Evolutionary conservation across 1,140 invertebrate species (phyloP).

Genomic region (Ceratina calcarata): DNA sequence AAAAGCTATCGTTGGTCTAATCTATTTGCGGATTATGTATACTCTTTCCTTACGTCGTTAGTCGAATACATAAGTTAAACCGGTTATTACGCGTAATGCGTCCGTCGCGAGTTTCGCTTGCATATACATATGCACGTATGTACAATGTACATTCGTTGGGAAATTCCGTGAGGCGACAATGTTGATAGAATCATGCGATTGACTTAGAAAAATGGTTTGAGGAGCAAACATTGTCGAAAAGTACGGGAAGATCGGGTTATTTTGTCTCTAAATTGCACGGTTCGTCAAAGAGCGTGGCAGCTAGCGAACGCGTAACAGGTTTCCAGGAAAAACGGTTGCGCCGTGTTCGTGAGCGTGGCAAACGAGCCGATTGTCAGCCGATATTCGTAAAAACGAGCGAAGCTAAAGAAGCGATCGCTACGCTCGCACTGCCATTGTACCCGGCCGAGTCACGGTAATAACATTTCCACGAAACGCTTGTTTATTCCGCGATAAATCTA

Average conservation of each 20-base stretch:
- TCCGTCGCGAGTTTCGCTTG: background rate
- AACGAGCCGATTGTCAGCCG: slow-evolving; percentile 20
- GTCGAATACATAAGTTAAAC: slow-evolving; percentile 17
- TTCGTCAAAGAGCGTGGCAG: background rate
- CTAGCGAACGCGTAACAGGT: slow-evolving; percentile 16
- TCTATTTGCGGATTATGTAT: slow-evolving; percentile 7
- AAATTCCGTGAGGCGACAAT: too few relatives aligned
- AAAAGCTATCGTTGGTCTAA: background rate
- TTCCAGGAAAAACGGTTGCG: slow-evolving; percentile 16
- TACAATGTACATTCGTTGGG: too few relatives aligned
- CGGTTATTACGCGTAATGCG: slow-evolving; percentile 18
- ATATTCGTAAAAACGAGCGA: slow-evolving; percentile 27
- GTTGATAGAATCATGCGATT: background rate
- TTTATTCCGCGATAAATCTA: slow-evolving; percentile 62
- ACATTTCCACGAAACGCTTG: slow-evolving; percentile 51
- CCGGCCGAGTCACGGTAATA: slow-evolving; percentile 33
- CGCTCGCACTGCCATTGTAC: background rate
- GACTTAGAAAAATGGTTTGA: background rate
- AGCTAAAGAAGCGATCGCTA: background rate
- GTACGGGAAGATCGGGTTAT: background rate
- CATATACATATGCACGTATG: too few relatives aligned
- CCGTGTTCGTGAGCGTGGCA: background rate
- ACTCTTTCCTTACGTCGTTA: background rate
- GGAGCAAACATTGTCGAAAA: background rate
- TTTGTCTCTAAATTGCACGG: background rate